Percentiles rank a stretch among this genome's conserved stretches.
phyloP scores from a whole-genome alignment of 2,113 vertebrate species.

The Xiphophorus maculatus region DNA sequence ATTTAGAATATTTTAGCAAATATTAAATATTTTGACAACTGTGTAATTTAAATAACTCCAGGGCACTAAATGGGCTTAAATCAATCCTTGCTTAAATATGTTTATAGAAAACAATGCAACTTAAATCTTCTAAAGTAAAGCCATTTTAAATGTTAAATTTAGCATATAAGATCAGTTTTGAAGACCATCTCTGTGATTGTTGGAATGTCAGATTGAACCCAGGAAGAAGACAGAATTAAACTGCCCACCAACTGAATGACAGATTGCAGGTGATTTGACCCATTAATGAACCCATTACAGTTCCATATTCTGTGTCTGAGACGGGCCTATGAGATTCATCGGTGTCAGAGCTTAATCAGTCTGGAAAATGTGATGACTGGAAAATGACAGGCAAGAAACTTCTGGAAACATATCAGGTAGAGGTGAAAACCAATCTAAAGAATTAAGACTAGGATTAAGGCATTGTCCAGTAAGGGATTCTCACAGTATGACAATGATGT shows the following conservation, averaged over 20 bases:
- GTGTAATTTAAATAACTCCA: too few species aligned
- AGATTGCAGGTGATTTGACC: neutral
- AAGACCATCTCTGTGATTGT: neutral
- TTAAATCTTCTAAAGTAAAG: too few species aligned
- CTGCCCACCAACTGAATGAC: neutral
- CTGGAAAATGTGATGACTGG: neutral
- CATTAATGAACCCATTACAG: neutral
- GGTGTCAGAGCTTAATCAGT: neutral
- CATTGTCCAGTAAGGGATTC: too few species aligned
- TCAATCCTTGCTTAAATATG: too few species aligned
- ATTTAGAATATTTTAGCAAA: too few species aligned
- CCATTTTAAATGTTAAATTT: neutral
- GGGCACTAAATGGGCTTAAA: too few species aligned
- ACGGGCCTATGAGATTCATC: neutral
- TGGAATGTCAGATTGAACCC: neutral
- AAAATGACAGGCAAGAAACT: neutral
- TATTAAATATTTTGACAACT: too few species aligned
- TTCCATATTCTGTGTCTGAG: neutral
- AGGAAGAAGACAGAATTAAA: neutral
- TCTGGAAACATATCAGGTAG: too few species aligned
- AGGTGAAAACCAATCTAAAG: too few species aligned
- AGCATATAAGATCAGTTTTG: neutral
- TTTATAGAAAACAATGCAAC: too few species aligned
- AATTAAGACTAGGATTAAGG: too few species aligned
- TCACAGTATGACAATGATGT: too few species aligned